These are phyloP conservation scores for Setipinna tenuifilis DNA, from an alignment of 2,797 vertebrate genomes.

Conservation along the genomic window DNA sequence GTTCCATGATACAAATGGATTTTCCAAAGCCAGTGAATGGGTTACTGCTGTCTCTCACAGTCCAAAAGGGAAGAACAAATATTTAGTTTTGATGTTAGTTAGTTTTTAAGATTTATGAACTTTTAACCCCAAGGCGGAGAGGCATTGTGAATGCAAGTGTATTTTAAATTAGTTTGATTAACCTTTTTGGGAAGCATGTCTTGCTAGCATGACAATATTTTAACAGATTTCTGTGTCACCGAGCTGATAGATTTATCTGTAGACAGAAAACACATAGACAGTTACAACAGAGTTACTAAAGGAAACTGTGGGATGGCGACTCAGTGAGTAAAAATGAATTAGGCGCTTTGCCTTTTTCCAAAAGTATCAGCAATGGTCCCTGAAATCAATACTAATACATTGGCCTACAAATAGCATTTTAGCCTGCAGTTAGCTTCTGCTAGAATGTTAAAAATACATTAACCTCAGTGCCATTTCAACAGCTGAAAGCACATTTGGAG, in stretches of 20 bases:
- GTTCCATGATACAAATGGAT: slow-evolving; percentile 36
- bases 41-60: neutral
- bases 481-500: too few relatives aligned
- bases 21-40: slow-evolving; percentile 38
- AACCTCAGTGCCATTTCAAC: neutral
- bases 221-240: neutral
- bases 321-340: neutral
- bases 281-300: neutral
- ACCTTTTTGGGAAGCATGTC: neutral
- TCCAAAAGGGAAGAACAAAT: slow-evolving; percentile 16
- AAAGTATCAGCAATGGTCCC: neutral
- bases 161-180: neutral
- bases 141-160: slow-evolving; percentile 23
- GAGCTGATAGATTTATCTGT: neutral
- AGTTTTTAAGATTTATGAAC: neutral
- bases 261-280: neutral
- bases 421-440: neutral
- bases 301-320: neutral
- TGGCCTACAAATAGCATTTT: neutral
- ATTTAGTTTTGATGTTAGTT: slow-evolving; percentile 10
- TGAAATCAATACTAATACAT: neutral
- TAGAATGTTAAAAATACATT: too few relatives aligned
- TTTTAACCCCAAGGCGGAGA: slow-evolving; percentile 20
- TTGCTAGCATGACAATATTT: neutral
- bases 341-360: neutral